These are phyloP conservation scores for Leptoclinus maculatus DNA, from an alignment of 2,797 vertebrate species.

Conservation along the genomic window DNA sequence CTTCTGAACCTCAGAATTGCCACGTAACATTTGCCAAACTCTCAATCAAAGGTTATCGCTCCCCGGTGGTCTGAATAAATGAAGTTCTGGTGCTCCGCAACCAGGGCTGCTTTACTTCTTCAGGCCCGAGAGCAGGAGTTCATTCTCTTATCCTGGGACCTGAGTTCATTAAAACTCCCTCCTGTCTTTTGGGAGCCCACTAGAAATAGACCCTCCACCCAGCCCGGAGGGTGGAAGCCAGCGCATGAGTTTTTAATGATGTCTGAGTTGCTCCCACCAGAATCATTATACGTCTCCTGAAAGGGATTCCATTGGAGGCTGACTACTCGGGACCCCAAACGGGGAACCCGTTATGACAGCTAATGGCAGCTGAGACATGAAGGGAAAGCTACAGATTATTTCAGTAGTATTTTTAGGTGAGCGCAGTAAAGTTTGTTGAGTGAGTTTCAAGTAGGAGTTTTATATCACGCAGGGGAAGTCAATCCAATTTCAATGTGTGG, in stretches of 20 bases:
- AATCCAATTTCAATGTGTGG: constrained; percentile 52
- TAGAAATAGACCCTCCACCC: constrained; percentile 67
- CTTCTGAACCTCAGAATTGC: constrained; percentile 28
- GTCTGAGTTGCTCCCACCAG: constrained; percentile 62
- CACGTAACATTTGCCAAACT: constrained; percentile 41
- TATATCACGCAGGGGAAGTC: constrained; percentile 21
- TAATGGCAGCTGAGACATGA: constrained; percentile 46
- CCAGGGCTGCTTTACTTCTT: constrained; percentile 19
- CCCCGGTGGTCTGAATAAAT: constrained; percentile 44
- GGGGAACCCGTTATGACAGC: constrained; percentile 34
- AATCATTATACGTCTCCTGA: constrained; percentile 63
- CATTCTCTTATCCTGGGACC: constrained; percentile 50
- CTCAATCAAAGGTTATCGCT: constrained; percentile 39
- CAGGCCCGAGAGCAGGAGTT: constrained; percentile 42
- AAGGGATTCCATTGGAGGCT: constrained; percentile 60
- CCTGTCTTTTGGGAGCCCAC: constrained; percentile 56
- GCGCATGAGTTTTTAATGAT: constrained; percentile 73
- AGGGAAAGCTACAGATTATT: constrained; percentile 24
- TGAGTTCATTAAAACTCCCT: constrained; percentile 72
- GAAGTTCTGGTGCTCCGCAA: constrained; percentile 26
- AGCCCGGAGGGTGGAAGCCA: constrained; percentile 45
- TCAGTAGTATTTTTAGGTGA: constrained; percentile 1
- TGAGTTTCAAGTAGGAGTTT: constrained; percentile 25
- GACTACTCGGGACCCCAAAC: constrained; percentile 39
- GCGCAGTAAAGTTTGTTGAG: constrained; percentile 18